A percentile compares a stretch with the other conserved stretches of the same genome.
Conservation (phyloP, 2,888 invertebrate genomes). For the Drosophila melanocephala region DNA sequence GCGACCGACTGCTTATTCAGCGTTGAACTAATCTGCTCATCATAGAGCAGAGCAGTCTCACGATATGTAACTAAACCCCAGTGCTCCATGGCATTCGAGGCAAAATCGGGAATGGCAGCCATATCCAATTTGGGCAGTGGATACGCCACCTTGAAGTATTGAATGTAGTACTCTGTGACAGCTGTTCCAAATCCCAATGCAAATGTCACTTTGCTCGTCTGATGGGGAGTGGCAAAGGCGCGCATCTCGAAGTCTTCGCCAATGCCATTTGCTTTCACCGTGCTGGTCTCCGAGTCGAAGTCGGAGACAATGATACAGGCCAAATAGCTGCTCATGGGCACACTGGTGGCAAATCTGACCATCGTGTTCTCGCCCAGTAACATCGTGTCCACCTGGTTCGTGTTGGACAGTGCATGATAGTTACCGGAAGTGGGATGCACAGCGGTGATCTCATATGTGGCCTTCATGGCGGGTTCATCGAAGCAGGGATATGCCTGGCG, state of each 20-base stretch:
- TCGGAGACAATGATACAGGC: constrained; percentile 96
- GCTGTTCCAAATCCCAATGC: constrained; percentile 90
- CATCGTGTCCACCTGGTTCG: constrained; percentile 47
- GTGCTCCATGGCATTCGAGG: constrained; percentile 96
- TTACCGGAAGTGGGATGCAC: constrained; percentile 88
- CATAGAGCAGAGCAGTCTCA: constrained; percentile 93
- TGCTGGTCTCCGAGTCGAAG: constrained; percentile 87
- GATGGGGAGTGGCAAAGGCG: constrained; percentile 90
- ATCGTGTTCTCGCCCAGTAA: constrained; percentile 86
- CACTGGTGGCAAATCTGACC: constrained; percentile 91
- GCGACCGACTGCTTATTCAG: constrained; percentile 91
- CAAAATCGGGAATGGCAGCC: constrained; percentile 84
- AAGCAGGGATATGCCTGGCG: constrained; percentile 98
- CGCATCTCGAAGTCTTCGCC: constrained; percentile 88
- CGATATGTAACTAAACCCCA: constrained; percentile 97
- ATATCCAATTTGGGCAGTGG: constrained; percentile 92
- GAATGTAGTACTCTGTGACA: constrained; percentile 92
- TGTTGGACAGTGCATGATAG: constrained; percentile 92
- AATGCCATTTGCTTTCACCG: constrained; percentile 86
- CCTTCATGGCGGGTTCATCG: constrained; percentile 96
- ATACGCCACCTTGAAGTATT: constrained; percentile 93
- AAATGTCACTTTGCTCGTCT: constrained; percentile 91
- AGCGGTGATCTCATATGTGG: constrained; percentile 91
- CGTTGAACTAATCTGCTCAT: constrained; percentile 90
- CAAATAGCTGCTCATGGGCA: constrained; percentile 97